Percentiles rank a stretch among this genome's conserved stretches.
These are phyloP conservation scores for Lanistes nyassanus DNA, from an alignment of 1,140 invertebrate genomes.

Conservation along the genomic window DNA sequence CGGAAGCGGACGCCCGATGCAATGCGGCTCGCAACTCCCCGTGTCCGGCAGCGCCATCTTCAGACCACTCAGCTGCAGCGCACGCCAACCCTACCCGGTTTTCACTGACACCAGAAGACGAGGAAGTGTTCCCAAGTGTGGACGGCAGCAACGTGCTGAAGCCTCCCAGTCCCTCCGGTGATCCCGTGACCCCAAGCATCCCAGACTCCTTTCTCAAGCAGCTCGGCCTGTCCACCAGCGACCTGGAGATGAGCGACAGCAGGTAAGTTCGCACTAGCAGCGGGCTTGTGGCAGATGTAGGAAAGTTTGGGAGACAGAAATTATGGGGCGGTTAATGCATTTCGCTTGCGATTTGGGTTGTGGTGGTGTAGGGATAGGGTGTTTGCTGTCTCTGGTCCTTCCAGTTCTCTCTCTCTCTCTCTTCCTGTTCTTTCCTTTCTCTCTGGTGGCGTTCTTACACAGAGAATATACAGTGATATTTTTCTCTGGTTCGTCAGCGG, in stretches of 20 bases:
- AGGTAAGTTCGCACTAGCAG: conserved; percentile 1
- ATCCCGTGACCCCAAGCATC: conserved; percentile 41
- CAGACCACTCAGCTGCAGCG: neutral
- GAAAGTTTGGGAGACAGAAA: too few species aligned
- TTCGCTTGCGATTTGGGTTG: neutral
- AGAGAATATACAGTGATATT: too few species aligned
- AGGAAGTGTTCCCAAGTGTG: neutral
- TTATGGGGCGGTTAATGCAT: too few species aligned
- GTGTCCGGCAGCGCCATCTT: neutral
- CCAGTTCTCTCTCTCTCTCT: conserved; percentile 8
- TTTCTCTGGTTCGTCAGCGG: too few species aligned
- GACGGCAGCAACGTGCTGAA: neutral
- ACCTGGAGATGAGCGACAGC: conserved; percentile 23
- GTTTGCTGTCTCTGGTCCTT: neutral
- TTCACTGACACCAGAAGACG: conserved; percentile 19
- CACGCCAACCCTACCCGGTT: neutral
- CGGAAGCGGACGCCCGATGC: conserved; percentile 1
- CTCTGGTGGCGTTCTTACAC: too few species aligned
- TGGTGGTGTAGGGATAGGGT: neutral
- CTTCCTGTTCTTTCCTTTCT: too few species aligned
- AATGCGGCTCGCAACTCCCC: neutral
- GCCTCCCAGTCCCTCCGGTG: conserved; percentile 28
- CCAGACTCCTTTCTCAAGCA: conserved; percentile 41
- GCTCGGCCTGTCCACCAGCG: conserved; percentile 28
- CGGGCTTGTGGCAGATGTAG: too few species aligned